Percentiles rank a stretch among this genome's conserved stretches.
phyloP scores from a whole-genome alignment of 2,888 invertebrate species.

The Tetramorium bicarinatum region DNA sequence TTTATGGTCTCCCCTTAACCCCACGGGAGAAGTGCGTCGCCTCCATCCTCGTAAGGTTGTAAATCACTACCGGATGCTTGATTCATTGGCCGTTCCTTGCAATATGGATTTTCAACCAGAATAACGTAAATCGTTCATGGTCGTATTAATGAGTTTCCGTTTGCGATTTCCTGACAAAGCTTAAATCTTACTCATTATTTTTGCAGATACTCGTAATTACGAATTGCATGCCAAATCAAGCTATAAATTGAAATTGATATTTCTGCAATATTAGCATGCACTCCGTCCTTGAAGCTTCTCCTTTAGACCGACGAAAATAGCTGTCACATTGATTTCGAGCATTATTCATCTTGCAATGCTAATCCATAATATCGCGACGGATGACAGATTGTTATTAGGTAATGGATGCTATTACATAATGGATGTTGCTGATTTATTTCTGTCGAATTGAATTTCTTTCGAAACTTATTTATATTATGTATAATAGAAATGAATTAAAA shows the following conservation, averaged over 20 bases:
- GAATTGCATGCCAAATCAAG: background rate
- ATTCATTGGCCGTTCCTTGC: conserved; percentile 71
- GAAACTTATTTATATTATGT: background rate
- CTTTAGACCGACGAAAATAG: background rate
- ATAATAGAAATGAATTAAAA: background rate
- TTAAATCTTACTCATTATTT: conserved; percentile 20
- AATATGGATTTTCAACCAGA: conserved; percentile 66
- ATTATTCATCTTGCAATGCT: background rate
- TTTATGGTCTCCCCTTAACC: conserved; percentile 70
- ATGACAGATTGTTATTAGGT: conserved; percentile 12
- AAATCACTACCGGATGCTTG: conserved; percentile 79
- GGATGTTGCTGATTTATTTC: background rate
- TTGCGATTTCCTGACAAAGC: background rate
- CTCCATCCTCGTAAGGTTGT: conserved; percentile 76
- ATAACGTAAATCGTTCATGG: conserved; percentile 55
- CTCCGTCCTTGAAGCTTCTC: background rate
- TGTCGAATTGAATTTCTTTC: background rate
- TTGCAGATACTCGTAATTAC: background rate
- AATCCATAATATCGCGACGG: background rate
- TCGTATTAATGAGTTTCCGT: conserved; percentile 23
- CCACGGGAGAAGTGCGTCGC: conserved; percentile 75
- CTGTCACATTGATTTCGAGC: background rate
- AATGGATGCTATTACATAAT: conserved; percentile 2
- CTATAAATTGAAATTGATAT: background rate
- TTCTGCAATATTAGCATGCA: background rate